Conservation (phyloP, 2,797 vertebrate genomes). For the Alca torda region DNA sequence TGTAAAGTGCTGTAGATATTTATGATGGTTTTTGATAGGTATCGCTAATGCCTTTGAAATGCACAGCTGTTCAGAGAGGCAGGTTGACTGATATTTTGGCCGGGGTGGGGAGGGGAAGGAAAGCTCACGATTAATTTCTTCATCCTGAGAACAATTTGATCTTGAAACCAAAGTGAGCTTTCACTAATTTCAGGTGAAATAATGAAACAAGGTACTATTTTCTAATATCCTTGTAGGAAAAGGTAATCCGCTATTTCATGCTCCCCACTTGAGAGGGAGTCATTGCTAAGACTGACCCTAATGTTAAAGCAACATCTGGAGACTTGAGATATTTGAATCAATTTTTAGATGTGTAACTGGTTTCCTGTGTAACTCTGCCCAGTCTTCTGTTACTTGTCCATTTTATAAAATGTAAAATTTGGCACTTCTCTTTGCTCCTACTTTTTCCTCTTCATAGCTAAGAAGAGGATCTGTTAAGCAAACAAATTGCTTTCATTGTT, state of each 20-base stretch:
- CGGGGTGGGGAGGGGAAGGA: rapidly evolving
- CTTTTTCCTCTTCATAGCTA: not conserved
- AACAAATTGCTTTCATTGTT: not conserved
- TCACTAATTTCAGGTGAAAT: not conserved
- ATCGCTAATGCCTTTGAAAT: not conserved
- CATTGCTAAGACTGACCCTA: not conserved
- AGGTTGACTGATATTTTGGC: not conserved
- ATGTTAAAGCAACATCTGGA: not conserved
- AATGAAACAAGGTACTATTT: not conserved
- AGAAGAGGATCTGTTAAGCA: not conserved
- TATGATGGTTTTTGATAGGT: not conserved
- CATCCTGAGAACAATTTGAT: not conserved
- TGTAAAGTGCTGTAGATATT: not conserved
- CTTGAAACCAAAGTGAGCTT: not conserved
- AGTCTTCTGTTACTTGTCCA: not conserved
- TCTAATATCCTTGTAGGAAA: not conserved
- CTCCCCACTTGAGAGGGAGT: not conserved
- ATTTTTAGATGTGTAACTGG: not conserved
- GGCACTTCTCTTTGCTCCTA: not conserved
- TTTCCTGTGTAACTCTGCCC: not conserved
- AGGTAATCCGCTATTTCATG: not conserved
- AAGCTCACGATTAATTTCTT: not conserved
- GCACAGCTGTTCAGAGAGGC: not conserved
- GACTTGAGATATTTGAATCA: not conserved
- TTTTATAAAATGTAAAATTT: not conserved